A percentile compares a stretch with the other conserved stretches of the same genome.
These are phyloP conservation scores for Sceliomorpha sp. DNA, from an alignment of 2,888 invertebrate genomes.

Conservation along the genomic window DNA sequence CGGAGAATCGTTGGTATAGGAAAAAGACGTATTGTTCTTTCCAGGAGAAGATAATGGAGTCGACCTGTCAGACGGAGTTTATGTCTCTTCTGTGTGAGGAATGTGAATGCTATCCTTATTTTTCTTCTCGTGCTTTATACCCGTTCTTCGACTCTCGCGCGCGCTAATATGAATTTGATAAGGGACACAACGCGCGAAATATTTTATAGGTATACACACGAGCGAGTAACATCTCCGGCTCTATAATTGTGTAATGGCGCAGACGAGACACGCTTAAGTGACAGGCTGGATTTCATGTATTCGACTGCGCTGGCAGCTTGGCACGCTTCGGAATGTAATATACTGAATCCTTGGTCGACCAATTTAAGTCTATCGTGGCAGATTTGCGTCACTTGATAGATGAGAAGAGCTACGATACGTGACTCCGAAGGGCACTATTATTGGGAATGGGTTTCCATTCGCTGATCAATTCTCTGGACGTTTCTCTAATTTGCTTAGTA, in stretches of 20 bases:
- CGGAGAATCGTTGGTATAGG: slow-evolving; percentile 15
- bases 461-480: slow-evolving; percentile 6
- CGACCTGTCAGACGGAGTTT: slow-evolving; percentile 70
- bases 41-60: slow-evolving; percentile 70
- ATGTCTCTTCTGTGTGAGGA: slow-evolving; percentile 63
- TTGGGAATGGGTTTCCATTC: slow-evolving; percentile 3
- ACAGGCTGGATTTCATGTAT: slow-evolving; percentile 37
- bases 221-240: slow-evolving; percentile 2
- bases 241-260: slow-evolving; percentile 39
- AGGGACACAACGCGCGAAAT: slow-evolving; percentile 25
- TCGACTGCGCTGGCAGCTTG: slow-evolving; percentile 38
- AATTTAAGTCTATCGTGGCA: slow-evolving; percentile 35
- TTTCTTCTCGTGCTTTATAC: slow-evolving; percentile 4
- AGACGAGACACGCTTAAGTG: slow-evolving; percentile 22
- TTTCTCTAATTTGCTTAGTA: background rate
- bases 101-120: slow-evolving; percentile 58
- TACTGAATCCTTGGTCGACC: slow-evolving; percentile 41
- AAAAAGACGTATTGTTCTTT: slow-evolving; percentile 72
- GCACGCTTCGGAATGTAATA: slow-evolving; percentile 42
- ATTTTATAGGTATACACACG: background rate
- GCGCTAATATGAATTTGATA: slow-evolving; percentile 56
- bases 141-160: slow-evolving; percentile 29
- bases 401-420: slow-evolving; percentile 34
- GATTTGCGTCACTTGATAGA: slow-evolving; percentile 34
- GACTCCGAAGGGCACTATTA: slow-evolving; percentile 11